Evolutionary conservation across 2,797 vertebrate species (phyloP), one percentile per base, ranked within the genome.

Genomic region (Pteronotus mesoamericanus): DNA sequence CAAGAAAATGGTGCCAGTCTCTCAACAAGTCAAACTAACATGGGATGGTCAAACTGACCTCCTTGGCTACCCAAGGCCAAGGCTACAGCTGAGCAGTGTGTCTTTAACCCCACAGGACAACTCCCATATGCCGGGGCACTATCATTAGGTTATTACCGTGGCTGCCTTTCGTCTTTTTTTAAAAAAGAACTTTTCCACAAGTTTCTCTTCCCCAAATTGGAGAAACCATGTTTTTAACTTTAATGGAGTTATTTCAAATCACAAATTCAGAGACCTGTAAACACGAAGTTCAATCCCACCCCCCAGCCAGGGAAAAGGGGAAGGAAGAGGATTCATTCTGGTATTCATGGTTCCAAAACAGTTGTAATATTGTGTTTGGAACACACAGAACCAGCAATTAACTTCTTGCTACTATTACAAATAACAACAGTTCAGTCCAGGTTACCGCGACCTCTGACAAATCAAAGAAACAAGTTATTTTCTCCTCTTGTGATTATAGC

Each of bases 371-470:
- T 97, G 84, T 91, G 39, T 87, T 95, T 96, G 95, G 96, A 97
- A 97, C 96, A 96, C 44, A 92, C 78, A 96, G 94, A 97, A 94
- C 96, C 68, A 48, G 85, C 94, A 94, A 96, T 95, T 96, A 97
- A 96, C 95, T 96, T 97, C 96, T 97, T 96, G 78, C 94, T 89
- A 88, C 94, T 93, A 94, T 97, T 97, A 96, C 92, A 96, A 96
- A 94, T 96, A 97, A 94, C 72, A 96, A 96, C 92, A 97, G 97
- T 88, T 93, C 88, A 77, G 88, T 86, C 96, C 94, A 97, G 97
- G 97, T 97, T 96, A 98, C 94, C 59, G 83, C 96, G 97, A 98
- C 97, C 97, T 94, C 95, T 97, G 96, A 97, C 94, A 97, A 94
- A 96, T 94, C 89, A 92, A 97, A 93, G 96, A 96, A 97, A 93